A percentile compares a stretch with the other conserved stretches of the same genome.
Evolutionary conservation across 2,113 vertebrate genomes (phyloP).

Genomic region (Datnioides undecimradiatus): DNA sequence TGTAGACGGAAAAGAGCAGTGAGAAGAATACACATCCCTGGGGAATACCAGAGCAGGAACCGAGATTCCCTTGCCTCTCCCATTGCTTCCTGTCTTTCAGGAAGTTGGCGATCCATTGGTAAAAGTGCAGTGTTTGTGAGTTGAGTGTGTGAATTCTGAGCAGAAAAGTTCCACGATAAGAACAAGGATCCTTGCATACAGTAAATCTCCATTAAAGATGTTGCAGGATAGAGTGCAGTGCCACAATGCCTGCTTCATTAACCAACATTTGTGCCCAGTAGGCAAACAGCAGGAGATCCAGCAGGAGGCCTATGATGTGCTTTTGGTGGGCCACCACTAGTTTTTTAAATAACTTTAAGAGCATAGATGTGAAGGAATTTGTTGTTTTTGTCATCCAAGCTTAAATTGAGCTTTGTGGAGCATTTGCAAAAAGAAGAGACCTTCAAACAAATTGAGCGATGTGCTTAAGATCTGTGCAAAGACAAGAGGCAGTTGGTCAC

Average conservation of each 20-base stretch:
- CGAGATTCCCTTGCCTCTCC: neutral
- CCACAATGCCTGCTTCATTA: constrained; percentile 46
- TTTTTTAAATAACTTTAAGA: constrained; percentile 25
- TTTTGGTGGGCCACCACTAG: neutral
- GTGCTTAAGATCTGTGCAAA: constrained; percentile 31
- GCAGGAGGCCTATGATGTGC: constrained; percentile 26
- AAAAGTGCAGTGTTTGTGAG: neutral
- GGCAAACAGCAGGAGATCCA: constrained; percentile 28
- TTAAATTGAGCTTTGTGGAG: neutral
- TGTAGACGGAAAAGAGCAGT: neutral
- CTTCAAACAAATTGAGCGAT: constrained; percentile 38
- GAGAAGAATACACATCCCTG: neutral
- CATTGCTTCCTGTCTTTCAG: neutral
- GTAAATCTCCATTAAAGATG: constrained; percentile 1
- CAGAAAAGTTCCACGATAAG: neutral
- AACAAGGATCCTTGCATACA: neutral
- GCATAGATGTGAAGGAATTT: constrained; percentile 1
- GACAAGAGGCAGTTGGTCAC: constrained; percentile 51
- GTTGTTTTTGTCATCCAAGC: neutral
- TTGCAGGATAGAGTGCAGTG: neutral
- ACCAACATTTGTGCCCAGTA: constrained; percentile 1
- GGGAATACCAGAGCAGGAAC: constrained; percentile 9
- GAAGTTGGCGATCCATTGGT: neutral
- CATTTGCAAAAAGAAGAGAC: constrained; percentile 8
- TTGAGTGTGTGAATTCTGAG: neutral